phyloP scores from a whole-genome alignment of 2,888 invertebrate species.

The Griposia aprilina region DNA sequence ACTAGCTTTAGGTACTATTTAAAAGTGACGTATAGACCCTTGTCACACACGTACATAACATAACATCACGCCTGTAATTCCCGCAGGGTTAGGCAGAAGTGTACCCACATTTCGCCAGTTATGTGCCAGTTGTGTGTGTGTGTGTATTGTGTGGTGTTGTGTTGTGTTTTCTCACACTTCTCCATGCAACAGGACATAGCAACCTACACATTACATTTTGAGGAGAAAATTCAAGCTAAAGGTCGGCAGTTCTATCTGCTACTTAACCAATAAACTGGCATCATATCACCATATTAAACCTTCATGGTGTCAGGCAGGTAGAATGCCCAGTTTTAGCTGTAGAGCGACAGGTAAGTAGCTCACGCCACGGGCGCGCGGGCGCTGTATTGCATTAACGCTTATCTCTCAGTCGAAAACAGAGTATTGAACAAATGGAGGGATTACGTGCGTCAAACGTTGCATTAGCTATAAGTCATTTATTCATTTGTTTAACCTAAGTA shows the following conservation, averaged over 20 bases:
- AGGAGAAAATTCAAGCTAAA: conserved; percentile 11
- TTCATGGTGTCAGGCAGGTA: conserved; percentile 34
- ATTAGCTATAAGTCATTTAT: neutral
- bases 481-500: no score
- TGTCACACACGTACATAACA: neutral
- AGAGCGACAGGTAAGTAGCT: conserved; percentile 56
- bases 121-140: no score
- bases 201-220: neutral
- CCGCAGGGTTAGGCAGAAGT: no score
- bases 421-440: conserved; percentile 22
- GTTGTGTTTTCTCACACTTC: no score
- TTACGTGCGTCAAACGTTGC: neutral
- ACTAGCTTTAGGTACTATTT: neutral
- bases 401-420: conserved; percentile 30
- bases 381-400: conserved; percentile 54
- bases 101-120: no score
- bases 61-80: no score
- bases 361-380: conserved; percentile 31
- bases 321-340: conserved; percentile 45
- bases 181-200: neutral
- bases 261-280: conserved; percentile 22
- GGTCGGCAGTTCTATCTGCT: neutral
- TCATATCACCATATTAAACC: conserved; percentile 34
- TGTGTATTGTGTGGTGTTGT: no score
- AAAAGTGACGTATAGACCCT: neutral